Percentiles rank a stretch among this genome's conserved stretches.
phyloP scores from a whole-genome alignment of 2,797 vertebrate genomes.

The Distichodus sexfasciatus region DNA sequence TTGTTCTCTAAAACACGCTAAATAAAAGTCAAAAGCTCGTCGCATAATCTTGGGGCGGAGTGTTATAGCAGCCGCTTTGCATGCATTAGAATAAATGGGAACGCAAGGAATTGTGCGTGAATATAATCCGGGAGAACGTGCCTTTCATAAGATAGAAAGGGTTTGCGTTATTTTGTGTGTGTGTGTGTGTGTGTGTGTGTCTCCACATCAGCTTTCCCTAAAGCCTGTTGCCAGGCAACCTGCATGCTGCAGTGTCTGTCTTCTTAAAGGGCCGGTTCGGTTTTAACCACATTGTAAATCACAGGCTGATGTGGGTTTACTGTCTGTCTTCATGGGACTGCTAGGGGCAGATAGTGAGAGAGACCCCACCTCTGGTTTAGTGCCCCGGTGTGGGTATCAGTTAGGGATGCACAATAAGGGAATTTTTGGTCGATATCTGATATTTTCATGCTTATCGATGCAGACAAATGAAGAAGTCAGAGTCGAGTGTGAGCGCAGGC shows the following conservation, averaged over 20 bases:
- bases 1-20: neutral
- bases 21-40: neutral
- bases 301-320: constrained; percentile 15
- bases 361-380: neutral
- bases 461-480: no score
- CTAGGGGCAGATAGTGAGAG: constrained; percentile 20
- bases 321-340: constrained; percentile 21
- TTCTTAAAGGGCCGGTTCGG: constrained; percentile 42
- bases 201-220: constrained; percentile 41
- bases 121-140: neutral
- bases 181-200: constrained; percentile 5
- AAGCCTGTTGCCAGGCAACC: constrained; percentile 73
- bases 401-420: no score
- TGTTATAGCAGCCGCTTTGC: neutral
- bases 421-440: no score
- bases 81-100: neutral
- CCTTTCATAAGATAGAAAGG: neutral
- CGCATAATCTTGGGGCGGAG: neutral
- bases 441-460: no score
- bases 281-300: constrained; percentile 40
- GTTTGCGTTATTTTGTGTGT: constrained; percentile 7
- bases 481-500: no score
- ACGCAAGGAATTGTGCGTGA: neutral
- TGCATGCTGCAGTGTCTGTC: constrained; percentile 54
- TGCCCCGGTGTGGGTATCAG: neutral